Conservation (phyloP, 2,113 vertebrate species). For the Myanophis thanlyinensis region DNA sequence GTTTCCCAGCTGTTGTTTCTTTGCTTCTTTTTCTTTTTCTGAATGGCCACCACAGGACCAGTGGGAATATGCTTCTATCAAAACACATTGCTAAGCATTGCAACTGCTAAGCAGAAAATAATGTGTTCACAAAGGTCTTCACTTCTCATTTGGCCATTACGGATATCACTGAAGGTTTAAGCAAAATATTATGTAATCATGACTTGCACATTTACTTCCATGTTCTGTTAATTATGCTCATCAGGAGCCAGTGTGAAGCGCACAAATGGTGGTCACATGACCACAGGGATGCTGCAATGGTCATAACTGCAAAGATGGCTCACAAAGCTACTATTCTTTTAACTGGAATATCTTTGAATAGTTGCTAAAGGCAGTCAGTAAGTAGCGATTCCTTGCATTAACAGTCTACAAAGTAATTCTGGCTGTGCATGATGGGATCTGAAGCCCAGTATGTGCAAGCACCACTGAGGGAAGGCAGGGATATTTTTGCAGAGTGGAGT, state of each 20-base stretch:
- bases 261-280: background rate
- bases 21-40: background rate
- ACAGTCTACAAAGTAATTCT: background rate
- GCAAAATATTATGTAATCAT: background rate
- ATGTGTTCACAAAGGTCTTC: background rate
- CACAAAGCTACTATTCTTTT: background rate
- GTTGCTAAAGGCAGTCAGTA: background rate
- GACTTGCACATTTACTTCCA: background rate
- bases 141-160: background rate
- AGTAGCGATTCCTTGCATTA: background rate
- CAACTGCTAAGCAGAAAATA: background rate
- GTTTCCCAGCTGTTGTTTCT: background rate
- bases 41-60: background rate
- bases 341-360: background rate
- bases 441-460: background rate
- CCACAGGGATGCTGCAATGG: background rate
- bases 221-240: background rate
- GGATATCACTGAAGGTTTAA: background rate
- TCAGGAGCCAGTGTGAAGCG: background rate
- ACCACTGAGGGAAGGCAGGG: background rate
- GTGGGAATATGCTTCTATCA: background rate
- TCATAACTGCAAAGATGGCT: background rate
- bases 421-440: background rate
- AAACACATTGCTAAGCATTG: background rate
- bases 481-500: background rate